Evolutionary conservation across 2,113 vertebrate species (phyloP), one percentile per base, ranked within the genome.

Genomic region (Tretioscincus oriximinensis): DNA sequence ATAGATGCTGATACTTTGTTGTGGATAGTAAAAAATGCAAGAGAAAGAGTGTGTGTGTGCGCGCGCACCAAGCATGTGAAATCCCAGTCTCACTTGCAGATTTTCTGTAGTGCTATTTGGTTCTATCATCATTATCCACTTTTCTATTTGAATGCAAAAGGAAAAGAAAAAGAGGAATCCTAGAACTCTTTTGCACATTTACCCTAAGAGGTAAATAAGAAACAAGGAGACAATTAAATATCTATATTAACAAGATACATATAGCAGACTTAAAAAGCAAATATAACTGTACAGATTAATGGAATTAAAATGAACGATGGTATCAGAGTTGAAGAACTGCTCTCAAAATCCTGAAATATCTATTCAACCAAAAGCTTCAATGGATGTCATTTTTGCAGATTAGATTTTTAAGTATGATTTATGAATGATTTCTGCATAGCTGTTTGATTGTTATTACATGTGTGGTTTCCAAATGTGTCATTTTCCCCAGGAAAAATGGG

Each of bases 51-150:
- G 54, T 41, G 35, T 41, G 35, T 41, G 35, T 41, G 35, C 5
- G 35, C 35, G 5, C 5, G 35, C 35, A 41, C 35, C 35, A 41
- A 2, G 5, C 35, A 41, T 4, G 35, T 41, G 5, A 2, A 41
- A 41, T 41, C 35, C 35, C 35, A 41, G 74, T 35, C 5, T 28
- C 82, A 78, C 49, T 51, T 11, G 49, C 49, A 51, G 47, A 49
- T 10, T 49, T 49, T 49, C 47, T 49, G 10, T 72, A 26, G 64
- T 35, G 71, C 73, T 78, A 83, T 78, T 24, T 78, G 72, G 75
- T 67, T 63, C 71, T 79, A 0, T 82, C 82, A 70, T 47, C 21
- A 31, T 9, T 16, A 24, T 24, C 21, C 9, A 14, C 28, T 54
- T 45, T 51, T 60, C 61, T 26, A 45, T 70, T 41, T 68, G 12